phyloP scores from a whole-genome alignment of 1,140 invertebrate species.

The Bombus ignitus region DNA sequence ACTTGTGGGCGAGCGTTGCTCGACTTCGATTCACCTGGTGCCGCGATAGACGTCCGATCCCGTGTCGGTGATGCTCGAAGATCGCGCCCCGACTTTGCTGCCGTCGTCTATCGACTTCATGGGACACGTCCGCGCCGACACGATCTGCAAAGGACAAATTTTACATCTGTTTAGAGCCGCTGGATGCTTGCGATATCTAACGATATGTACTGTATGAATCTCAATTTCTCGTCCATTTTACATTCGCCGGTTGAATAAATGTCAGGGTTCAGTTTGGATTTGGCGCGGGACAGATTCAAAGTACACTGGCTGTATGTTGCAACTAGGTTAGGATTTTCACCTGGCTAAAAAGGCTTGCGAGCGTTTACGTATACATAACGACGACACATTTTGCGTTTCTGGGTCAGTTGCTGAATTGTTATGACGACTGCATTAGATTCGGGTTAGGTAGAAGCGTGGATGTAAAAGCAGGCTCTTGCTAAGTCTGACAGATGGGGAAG shows the following conservation, averaged over 20 bases:
- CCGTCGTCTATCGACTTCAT: conserved; percentile 57
- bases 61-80: conserved; percentile 32
- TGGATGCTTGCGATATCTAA: too few relatives aligned
- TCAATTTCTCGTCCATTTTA: too few relatives aligned
- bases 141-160: background rate
- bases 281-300: too few relatives aligned
- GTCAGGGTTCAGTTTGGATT: background rate
- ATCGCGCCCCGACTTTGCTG: conserved; percentile 42
- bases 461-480: too few relatives aligned
- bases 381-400: background rate
- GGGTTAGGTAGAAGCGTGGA: too few relatives aligned
- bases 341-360: too few relatives aligned
- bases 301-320: too few relatives aligned
- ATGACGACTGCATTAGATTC: too few relatives aligned
- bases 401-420: background rate
- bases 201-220: fast-evolving
- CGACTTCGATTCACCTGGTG: conserved; percentile 59
- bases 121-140: conserved; percentile 9
- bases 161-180: background rate
- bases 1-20: background rate
- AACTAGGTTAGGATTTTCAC: too few relatives aligned
- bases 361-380: too few relatives aligned
- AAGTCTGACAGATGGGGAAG: too few relatives aligned
- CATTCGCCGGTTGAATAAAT: too few relatives aligned
- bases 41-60: background rate